phyloP scores from a whole-genome alignment of 2,113 vertebrate species.

The Mustela nigripes region DNA sequence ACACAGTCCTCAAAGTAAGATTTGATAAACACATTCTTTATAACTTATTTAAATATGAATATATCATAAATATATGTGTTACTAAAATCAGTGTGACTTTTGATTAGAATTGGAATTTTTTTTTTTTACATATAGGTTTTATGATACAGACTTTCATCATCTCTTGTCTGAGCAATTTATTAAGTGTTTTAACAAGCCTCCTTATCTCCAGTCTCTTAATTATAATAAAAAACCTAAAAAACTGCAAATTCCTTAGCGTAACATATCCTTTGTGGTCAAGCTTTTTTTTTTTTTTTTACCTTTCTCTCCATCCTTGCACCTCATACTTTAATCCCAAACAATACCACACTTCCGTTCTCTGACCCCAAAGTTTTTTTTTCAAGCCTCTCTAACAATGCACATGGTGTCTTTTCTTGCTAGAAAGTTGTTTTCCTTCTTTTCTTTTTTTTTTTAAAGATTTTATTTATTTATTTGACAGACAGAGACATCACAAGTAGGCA shows the following conservation, averaged over 20 bases:
- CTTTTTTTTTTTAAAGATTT: too few relatives aligned
- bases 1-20: background rate
- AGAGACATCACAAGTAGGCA: too few relatives aligned
- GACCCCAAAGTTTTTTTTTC: background rate
- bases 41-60: background rate
- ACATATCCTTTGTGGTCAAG: background rate
- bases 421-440: background rate
- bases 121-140: background rate
- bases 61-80: background rate
- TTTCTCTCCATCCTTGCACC: background rate
- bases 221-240: background rate
- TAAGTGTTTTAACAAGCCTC: background rate
- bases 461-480: too few relatives aligned
- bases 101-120: background rate
- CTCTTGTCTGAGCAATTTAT: background rate
- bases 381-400: background rate
- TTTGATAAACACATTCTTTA: background rate
- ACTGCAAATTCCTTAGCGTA: background rate
- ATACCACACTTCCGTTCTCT: background rate
- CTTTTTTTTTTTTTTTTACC: background rate
- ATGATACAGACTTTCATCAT: background rate
- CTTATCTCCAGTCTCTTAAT: background rate
- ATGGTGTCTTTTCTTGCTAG: background rate
- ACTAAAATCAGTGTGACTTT: background rate
- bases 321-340: background rate